phyloP scores from a whole-genome alignment of 2,797 vertebrate genomes.

The Hippopotamyrus pictus region DNA sequence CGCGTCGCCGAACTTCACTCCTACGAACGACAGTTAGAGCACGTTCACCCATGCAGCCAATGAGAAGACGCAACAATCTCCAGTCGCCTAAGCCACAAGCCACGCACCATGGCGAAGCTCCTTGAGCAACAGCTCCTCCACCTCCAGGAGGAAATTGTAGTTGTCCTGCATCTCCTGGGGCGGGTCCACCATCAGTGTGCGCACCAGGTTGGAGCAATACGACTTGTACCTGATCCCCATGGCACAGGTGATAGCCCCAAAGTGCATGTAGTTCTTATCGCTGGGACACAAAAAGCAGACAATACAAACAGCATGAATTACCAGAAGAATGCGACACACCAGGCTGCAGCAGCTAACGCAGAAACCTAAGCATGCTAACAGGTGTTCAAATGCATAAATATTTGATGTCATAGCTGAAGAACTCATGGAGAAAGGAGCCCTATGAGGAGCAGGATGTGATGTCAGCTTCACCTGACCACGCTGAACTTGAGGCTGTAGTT shows the following conservation, averaged over 20 bases:
- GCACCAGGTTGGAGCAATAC: slow-evolving; percentile 92
- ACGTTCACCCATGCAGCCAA: neutral
- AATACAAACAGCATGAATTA: neutral
- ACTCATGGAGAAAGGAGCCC: neutral
- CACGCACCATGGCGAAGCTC: slow-evolving; percentile 51
- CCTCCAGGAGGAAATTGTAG: slow-evolving; percentile 83
- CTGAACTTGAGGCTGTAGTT: slow-evolving; percentile 95
- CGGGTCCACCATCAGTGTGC: slow-evolving; percentile 89
- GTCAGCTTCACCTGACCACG: slow-evolving; percentile 75
- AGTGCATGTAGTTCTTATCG: slow-evolving; percentile 93
- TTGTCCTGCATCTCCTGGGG: slow-evolving; percentile 91
- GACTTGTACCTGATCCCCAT: slow-evolving; percentile 97
- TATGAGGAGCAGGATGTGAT: neutral
- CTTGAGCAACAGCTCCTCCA: slow-evolving; percentile 84
- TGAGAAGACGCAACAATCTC: neutral
- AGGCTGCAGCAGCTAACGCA: neutral
- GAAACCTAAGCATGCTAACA: neutral
- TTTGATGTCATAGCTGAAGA: neutral
- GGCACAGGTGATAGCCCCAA: slow-evolving; percentile 89
- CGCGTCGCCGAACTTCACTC: slow-evolving; percentile 76
- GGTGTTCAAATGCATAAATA: neutral
- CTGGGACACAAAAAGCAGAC: slow-evolving; percentile 44
- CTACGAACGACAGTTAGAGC: slow-evolving; percentile 43
- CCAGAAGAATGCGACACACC: neutral
- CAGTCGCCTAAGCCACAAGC: too few relatives aligned